These are phyloP conservation scores for Silurus lanzhouensis DNA, from an alignment of 2,797 vertebrate species.

Conservation along the genomic window DNA sequence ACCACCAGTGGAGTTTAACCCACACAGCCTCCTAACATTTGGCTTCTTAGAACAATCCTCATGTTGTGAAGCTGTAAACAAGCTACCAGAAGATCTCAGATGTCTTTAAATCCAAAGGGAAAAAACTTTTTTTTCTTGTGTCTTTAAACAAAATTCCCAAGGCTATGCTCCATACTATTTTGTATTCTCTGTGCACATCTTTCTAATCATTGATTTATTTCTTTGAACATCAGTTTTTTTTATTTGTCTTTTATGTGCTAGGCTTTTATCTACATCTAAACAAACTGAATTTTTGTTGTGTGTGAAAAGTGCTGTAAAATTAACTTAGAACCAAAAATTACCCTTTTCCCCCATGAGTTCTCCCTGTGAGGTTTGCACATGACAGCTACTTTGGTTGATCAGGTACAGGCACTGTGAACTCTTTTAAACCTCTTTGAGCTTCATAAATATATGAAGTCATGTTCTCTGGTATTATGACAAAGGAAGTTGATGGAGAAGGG, in stretches of 20 bases:
- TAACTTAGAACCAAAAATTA: background rate
- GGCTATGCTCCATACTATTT: background rate
- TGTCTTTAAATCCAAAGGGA: constrained; percentile 1
- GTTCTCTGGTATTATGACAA: background rate
- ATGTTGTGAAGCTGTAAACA: constrained; percentile 16
- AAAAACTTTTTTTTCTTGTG: background rate
- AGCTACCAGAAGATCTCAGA: background rate
- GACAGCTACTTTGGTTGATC: background rate
- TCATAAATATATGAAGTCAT: background rate
- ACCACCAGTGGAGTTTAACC: background rate
- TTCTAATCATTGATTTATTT: constrained; percentile 16
- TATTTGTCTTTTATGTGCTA: background rate
- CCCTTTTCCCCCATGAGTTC: background rate
- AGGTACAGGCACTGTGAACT: background rate
- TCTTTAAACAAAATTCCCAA: constrained; percentile 20
- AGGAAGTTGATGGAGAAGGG: background rate
- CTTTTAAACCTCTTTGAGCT: background rate
- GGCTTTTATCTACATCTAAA: constrained; percentile 6
- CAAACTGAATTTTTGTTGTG: background rate
- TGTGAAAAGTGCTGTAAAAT: background rate
- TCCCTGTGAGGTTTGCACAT: background rate
- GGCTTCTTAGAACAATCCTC: constrained; percentile 5
- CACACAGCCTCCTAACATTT: background rate
- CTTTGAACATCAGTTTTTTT: background rate
- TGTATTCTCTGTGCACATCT: background rate